Evolutionary conservation across 1,140 invertebrate genomes (phyloP), one percentile per base, ranked within the genome.

Genomic region (Bombus vancouverensis): DNA sequence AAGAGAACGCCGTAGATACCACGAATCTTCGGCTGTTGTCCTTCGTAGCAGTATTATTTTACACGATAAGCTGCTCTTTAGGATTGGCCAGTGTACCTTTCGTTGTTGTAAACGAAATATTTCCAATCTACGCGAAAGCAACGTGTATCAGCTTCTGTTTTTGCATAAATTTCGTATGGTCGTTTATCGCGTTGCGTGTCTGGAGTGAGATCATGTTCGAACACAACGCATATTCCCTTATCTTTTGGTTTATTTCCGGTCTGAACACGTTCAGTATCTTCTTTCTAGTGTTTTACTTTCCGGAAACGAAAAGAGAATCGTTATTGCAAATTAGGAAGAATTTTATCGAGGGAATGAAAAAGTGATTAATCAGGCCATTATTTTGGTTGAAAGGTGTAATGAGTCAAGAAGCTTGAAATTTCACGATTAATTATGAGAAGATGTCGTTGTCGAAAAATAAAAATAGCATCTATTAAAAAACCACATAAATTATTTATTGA

Each of bases 401-500:
- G 8, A 66, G 32, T 22, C 2, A 34, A 66, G 32, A 18, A 34
- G n/a, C 2, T 34, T 66, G 8, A 18, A 66, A 34, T 22, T 68
- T 10, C 3, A 22, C 8, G 32, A 10, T 68, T 68, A 37, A 18
- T 34, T 22, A 34, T 0, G 28, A 66, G 32, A 1, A 32, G 18
- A 22, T 34, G 25, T 72, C 15, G 5, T n/a, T 18, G 6, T 0
- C 8, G 5, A 18, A 22, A 10, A 79, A 65, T 71, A 28, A 71
- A 2, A 18, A 28, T 4, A 42, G 3, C 8, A 37, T 44, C 2
- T 13, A 25, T 72, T 74, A 79, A 57, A 87, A 84, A 80, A 85
- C 44, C 75, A 79, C 82, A 85, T 74, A 44, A 78, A 85, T 78
- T 34, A 80, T 87, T 87, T 87, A 87, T 87, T 87, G 75, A 87